phyloP scores from a whole-genome alignment of 2,797 vertebrate species.

The Melanotaenia parkinsoni region DNA sequence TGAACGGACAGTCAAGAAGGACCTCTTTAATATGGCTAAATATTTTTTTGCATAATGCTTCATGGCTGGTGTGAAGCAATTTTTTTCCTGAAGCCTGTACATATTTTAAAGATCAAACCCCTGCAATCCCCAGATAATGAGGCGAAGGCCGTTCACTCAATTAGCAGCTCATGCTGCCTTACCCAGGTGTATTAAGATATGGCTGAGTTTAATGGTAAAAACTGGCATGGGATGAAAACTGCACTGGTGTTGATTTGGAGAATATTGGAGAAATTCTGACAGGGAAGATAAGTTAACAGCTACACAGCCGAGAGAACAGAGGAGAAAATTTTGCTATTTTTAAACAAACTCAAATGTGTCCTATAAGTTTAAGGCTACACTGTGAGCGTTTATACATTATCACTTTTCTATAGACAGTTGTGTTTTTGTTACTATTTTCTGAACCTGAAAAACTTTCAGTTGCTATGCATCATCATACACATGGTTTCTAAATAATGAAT shows the following conservation, averaged over 20 bases:
- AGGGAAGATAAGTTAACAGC: not conserved
- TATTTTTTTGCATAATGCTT: conserved; percentile 8
- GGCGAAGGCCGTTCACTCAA: conserved; percentile 20
- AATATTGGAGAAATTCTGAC: too few relatives aligned
- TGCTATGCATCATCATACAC: too few relatives aligned
- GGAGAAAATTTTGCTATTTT: not conserved
- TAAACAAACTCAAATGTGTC: too few relatives aligned
- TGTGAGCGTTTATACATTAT: too few relatives aligned
- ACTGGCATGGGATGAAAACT: not conserved
- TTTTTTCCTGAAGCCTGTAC: conserved; percentile 2
- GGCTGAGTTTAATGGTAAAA: not conserved
- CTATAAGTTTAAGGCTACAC: too few relatives aligned
- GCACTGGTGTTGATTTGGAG: not conserved
- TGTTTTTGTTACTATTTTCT: too few relatives aligned
- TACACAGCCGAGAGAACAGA: too few relatives aligned
- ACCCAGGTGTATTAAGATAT: not conserved
- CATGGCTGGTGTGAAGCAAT: not conserved
- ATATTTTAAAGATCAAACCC: conserved; percentile 24
- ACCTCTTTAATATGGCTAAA: not conserved
- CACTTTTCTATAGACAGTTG: too few relatives aligned
- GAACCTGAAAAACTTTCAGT: too few relatives aligned
- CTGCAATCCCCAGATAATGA: conserved; percentile 7
- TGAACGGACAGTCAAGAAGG: not conserved
- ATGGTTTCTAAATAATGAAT: too few relatives aligned
- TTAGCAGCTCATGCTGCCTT: conserved; percentile 12